phyloP scores from a whole-genome alignment of 2,113 vertebrate genomes.

The Dipodomys ordii region DNA sequence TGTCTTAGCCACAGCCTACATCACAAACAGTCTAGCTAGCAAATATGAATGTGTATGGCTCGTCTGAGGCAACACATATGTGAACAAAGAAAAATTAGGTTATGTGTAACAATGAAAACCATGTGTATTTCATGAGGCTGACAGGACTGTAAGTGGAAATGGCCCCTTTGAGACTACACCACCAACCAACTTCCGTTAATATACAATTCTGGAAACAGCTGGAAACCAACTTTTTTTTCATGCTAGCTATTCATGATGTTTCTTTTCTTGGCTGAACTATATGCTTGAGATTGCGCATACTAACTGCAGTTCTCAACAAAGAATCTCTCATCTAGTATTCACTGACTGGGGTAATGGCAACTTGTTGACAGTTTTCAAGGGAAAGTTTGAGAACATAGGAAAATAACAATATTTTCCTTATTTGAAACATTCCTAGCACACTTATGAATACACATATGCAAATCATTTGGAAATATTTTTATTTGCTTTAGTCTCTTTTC shows the following conservation, averaged over 20 bases:
- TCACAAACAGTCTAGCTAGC: conserved; percentile 25
- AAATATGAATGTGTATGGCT: not conserved
- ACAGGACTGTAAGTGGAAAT: not conserved
- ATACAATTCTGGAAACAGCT: conserved; percentile 53
- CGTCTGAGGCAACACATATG: not conserved
- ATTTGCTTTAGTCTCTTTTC: not conserved
- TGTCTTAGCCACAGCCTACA: conserved; percentile 48
- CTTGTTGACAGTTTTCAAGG: conserved; percentile 8
- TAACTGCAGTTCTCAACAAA: not conserved
- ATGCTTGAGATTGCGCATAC: not conserved
- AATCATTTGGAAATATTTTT: not conserved
- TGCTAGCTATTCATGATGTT: conserved; percentile 38
- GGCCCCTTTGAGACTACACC: not conserved
- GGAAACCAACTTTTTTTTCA: conserved; percentile 34
- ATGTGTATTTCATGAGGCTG: not conserved
- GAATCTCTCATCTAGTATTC: not conserved
- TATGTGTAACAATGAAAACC: conserved; percentile 8
- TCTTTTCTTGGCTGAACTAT: conserved; percentile 5
- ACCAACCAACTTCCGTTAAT: conserved; percentile 38
- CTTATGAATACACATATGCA: not conserved
- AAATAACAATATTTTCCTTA: not conserved
- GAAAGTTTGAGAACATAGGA: not conserved
- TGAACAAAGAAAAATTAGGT: conserved; percentile 43
- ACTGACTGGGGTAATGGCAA: not conserved
- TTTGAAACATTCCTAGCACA: conserved; percentile 20